A percentile compares a stretch with the other conserved stretches of the same genome.
Evolutionary conservation across 2,888 invertebrate species (phyloP).

Genomic region (Thymelicus acteon): DNA sequence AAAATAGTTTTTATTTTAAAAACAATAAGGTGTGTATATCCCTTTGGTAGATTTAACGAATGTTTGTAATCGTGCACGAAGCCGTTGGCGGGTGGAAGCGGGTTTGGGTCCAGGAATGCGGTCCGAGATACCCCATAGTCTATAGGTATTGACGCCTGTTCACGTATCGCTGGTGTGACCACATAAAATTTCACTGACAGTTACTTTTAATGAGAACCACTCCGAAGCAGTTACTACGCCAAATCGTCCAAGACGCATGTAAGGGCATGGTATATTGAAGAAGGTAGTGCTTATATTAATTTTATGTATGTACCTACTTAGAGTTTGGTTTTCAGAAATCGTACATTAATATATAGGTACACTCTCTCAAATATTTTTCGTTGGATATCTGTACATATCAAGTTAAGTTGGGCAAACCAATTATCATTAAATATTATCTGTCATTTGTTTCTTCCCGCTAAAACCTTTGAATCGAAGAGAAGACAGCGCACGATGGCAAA

Average conservation of each 20-base stretch:
- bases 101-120: slow-evolving; percentile 74
- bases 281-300: too few species aligned
- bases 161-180: slow-evolving; percentile 53
- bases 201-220: slow-evolving; percentile 30
- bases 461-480: too few species aligned
- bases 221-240: slow-evolving; percentile 18
- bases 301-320: too few species aligned
- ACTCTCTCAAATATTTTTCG: too few species aligned
- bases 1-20: slow-evolving; percentile 25
- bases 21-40: slow-evolving; percentile 41
- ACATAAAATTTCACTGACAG: slow-evolving; percentile 48
- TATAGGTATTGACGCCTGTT: slow-evolving; percentile 70
- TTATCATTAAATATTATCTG: too few species aligned
- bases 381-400: too few species aligned
- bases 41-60: slow-evolving; percentile 34
- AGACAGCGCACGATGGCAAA: too few species aligned
- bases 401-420: too few species aligned
- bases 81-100: slow-evolving; percentile 54
- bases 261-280: neutral
- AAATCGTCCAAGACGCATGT: slow-evolving; percentile 4
- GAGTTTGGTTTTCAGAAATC: too few species aligned
- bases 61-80: slow-evolving; percentile 53
- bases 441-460: too few species aligned
- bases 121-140: slow-evolving; percentile 78
- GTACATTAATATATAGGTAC: too few species aligned